Base-by-base conservation (phyloP, 2,888 invertebrate species). In the Epirrhoe tristata region DNA sequence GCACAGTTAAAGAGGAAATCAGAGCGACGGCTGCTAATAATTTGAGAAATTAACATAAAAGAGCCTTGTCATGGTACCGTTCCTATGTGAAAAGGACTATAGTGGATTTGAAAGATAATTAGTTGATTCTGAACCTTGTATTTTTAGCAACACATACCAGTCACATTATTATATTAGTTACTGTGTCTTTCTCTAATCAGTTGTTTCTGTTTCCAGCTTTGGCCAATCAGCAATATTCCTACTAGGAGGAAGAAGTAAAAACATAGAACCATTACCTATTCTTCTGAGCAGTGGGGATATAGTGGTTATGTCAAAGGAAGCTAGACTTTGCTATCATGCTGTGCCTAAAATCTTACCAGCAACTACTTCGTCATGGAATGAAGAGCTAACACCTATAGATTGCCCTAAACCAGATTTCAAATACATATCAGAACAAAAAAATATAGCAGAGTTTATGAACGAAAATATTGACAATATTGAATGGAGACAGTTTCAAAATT, bases 161-260 rank as follows among this genome's bases (percentile, higher is more conserved):
- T 10, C 39, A 43, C 39, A 43, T 43, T 43, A 10, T 43, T 43
- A 12, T 43, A 12, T 43, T 12, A 3, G 51, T 62, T 50, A 53
- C 48, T 59, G 56, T 24, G 24, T 24, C 24, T 24, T 24, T 3
- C 24, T 2, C 24, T 24, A 2, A 24, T 3, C 24, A 14, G 53
- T 62, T 68, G 64, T 65, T 66, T 60, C 61, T 58, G 16, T 54
- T 90, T 94, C 77, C 90, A 99, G 99, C 89, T 98, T 99, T 89
- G 99, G 99, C 0, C 98, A 98, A 88, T 96, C 97, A 61, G 99
- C 98, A 12, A 95, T 99, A 79, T 99, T 99, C 88, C 93, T 99
- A 46, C 95, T 99, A 73, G 99, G 99, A 17, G 98, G 98, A 0
- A 84, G 85, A 74, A 95, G 95, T 0, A 95, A 96, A 77, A 95